Base-by-base conservation (phyloP, 2,113 vertebrate species). In the Ptyas mucosa region DNA sequence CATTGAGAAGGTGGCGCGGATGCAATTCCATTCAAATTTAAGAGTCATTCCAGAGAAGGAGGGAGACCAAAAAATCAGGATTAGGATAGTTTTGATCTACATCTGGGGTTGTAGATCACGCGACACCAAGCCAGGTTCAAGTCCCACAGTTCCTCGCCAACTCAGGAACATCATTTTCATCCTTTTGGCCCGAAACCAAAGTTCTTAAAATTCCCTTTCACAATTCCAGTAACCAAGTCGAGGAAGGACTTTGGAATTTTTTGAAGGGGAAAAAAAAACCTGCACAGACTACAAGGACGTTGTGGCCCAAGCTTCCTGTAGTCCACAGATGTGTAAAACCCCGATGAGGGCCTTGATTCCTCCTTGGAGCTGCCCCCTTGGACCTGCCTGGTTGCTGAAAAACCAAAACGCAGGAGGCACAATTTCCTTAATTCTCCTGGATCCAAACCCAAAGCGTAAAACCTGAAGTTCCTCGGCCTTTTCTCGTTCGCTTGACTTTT, bases 401-500 rank as follows among this genome's bases (percentile, higher is more conserved):
- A 43, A 7, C 15, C 26, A 51, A 81, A 91, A 91, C 94, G 64
- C 75, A 69, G 29, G 88, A 89, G 64, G 90, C 89, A 43, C 12
- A 5, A n/a, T 93, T 93, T 93, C 90, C 94, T 14, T 94, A 93
- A 0, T 0, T 88, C 43, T 21, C 89, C 94, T 92, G 1, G 88
- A 93, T 87, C 90, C 51, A 85, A 86, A 51, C 52, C 54, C 54
- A 64, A 7, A 90, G 69, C 92, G 39, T 0, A 1, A 39, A 91
- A 91, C 54, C 69, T 89, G 89, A 64, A 57, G 85, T 46, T 94
- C 90, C 94, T 92, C 93, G 95, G 97, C 5, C 58, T 95, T 95
- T 94, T 93, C 89, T 92, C 90, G 91, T 91, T 93, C 87, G 93
- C 95, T 94, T 95, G 88, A 90, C 95, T 89, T 94, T 89, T 95